Evolutionary conservation across 1,140 invertebrate species (phyloP).

Genomic region (Musca vetustissima): DNA sequence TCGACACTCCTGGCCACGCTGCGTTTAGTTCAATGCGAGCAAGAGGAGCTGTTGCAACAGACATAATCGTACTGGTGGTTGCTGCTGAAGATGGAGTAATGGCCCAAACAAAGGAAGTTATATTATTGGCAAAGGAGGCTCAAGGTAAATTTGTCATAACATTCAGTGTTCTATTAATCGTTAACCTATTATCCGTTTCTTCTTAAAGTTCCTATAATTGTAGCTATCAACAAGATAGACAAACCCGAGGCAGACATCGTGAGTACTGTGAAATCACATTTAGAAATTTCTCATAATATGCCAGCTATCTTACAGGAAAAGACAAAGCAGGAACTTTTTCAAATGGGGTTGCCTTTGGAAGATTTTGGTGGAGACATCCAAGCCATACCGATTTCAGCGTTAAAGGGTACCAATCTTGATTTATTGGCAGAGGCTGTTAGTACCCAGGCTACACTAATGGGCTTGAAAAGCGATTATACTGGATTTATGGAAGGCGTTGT

Average conservation of each 20-base stretch:
- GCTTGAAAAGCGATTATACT: conserved; percentile 77
- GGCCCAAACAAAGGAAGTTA: conserved; percentile 90
- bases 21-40: conserved; percentile 91
- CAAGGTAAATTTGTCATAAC: conserved; percentile 58
- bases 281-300: neutral
- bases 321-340: conserved; percentile 72
- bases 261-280: conserved; percentile 55
- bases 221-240: conserved; percentile 99
- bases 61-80: conserved; percentile 95
- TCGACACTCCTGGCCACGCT: conserved; percentile 99
- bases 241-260: conserved; percentile 85
- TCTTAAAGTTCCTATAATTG: conserved; percentile 87
- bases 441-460: conserved; percentile 85
- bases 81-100: conserved; percentile 99
- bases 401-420: conserved; percentile 79
- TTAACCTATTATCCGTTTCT: conserved; percentile 24
- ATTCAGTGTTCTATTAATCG: neutral
- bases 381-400: conserved; percentile 87
- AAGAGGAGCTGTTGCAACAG: conserved; percentile 88
- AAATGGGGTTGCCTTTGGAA: conserved; percentile 83
- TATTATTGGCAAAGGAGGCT: conserved; percentile 74
- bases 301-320: conserved; percentile 61
- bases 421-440: conserved; percentile 82
- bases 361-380: conserved; percentile 91
- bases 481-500: conserved; percentile 88